phyloP scores from a whole-genome alignment of 2,888 invertebrate genomes.

The Himalopsyche anomala region DNA sequence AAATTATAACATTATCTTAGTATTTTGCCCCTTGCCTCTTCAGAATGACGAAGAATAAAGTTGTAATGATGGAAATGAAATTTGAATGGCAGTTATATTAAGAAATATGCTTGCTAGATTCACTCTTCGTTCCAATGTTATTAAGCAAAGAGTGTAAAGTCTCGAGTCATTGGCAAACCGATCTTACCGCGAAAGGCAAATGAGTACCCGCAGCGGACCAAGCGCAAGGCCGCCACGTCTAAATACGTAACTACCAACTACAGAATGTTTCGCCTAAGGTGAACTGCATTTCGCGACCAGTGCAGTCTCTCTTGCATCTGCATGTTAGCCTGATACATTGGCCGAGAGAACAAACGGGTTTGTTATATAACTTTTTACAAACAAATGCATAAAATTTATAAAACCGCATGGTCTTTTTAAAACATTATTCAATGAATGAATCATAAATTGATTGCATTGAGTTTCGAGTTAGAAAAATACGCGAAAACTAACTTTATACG shows the following conservation, averaged over 20 bases:
- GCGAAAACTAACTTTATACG: too few relatives aligned
- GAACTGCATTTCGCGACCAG: slow-evolving; percentile 29
- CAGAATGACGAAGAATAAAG: too few relatives aligned
- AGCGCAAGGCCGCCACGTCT: slow-evolving; percentile 9
- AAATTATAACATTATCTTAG: too few relatives aligned
- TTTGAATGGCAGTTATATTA: too few relatives aligned
- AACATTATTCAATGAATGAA: neutral
- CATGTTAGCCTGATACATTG: slow-evolving; percentile 13
- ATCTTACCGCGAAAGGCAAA: slow-evolving; percentile 24
- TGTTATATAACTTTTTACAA: neutral
- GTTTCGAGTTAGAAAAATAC: too few relatives aligned
- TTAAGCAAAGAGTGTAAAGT: too few relatives aligned
- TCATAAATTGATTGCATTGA: neutral
- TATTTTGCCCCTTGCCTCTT: too few relatives aligned
- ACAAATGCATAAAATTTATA: neutral
- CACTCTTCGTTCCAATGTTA: too few relatives aligned
- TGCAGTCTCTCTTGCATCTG: slow-evolving; percentile 29
- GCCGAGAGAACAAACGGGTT: slow-evolving; percentile 12
- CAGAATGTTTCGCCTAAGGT: slow-evolving; percentile 32
- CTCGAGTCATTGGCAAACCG: neutral
- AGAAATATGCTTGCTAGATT: too few relatives aligned
- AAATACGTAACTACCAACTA: slow-evolving; percentile 25
- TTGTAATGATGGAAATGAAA: too few relatives aligned
- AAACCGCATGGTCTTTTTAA: neutral
- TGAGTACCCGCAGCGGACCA: neutral